phyloP scores from a whole-genome alignment of 2,113 vertebrate genomes.

The Phalacrocorax pelagicus region DNA sequence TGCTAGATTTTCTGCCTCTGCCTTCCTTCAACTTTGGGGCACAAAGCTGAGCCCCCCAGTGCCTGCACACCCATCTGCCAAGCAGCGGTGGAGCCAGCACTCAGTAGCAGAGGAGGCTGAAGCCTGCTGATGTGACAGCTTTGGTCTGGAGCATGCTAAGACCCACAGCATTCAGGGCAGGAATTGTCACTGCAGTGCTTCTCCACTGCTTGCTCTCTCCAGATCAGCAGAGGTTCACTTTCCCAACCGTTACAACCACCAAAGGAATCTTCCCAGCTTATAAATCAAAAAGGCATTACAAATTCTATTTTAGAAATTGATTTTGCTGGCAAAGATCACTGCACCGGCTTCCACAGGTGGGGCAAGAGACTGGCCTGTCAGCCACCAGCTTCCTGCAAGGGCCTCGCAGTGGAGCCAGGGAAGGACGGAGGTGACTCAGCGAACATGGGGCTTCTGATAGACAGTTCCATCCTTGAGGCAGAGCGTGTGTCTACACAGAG shows the following conservation, averaged over 20 bases:
- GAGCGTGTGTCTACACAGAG: not conserved
- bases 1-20: not conserved
- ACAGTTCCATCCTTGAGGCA: not conserved
- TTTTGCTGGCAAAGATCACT: not conserved
- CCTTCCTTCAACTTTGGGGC: fast-evolving
- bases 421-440: not conserved
- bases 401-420: not conserved
- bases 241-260: not conserved
- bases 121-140: not conserved
- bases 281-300: not conserved
- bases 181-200: not conserved
- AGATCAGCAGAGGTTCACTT: not conserved
- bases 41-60: not conserved
- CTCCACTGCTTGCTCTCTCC: not conserved
- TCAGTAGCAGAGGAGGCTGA: not conserved
- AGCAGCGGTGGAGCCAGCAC: not conserved
- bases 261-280: not conserved
- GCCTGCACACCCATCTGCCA: not conserved
- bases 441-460: not conserved
- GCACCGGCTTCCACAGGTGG: fast-evolving
- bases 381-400: not conserved
- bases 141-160: not conserved
- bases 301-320: not conserved
- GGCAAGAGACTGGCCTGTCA: not conserved
- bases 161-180: not conserved